phyloP scores from a whole-genome alignment of 2,888 invertebrate species.

The Acleris sparsana region DNA sequence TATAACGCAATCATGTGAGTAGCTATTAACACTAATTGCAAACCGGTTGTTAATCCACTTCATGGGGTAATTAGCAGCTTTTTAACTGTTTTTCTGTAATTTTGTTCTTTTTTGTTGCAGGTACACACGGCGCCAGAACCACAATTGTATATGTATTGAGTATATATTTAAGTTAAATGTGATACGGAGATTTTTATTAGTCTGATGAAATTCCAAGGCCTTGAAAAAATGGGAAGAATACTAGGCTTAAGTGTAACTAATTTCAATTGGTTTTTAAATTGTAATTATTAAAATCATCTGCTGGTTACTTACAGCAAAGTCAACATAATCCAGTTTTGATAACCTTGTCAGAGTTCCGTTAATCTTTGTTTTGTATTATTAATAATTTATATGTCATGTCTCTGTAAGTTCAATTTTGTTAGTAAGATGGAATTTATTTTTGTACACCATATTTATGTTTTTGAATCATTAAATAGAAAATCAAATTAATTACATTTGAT shows the following conservation, averaged over 20 bases:
- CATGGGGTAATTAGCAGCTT: conserved; percentile 6
- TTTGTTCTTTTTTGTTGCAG: conserved; percentile 19
- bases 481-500: not conserved
- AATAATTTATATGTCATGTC: conserved; percentile 12
- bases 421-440: conserved; percentile 4
- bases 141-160: conserved; percentile 12
- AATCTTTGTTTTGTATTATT: conserved; percentile 13
- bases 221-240: conserved; percentile 2
- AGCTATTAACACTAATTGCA: conserved; percentile 32
- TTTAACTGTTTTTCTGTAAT: conserved; percentile 17
- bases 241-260: not conserved
- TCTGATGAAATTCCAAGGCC: not conserved
- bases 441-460: conserved; percentile 10
- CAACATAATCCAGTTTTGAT: not conserved
- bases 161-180: conserved; percentile 7
- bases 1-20: conserved; percentile 60
- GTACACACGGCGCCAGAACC: conserved; percentile 15
- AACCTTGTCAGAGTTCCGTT: conserved; percentile 1
- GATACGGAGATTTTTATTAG: conserved; percentile 1
- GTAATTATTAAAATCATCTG: too few relatives aligned
- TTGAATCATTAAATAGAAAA: not conserved
- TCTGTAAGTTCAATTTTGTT: conserved; percentile 16
- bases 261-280: not conserved
- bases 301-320: too few relatives aligned
- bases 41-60: conserved; percentile 26